A percentile compares a stretch with the other conserved stretches of the same genome.
phyloP scores from a whole-genome alignment of 2,113 vertebrate species.

The Ictalurus furcatus region DNA sequence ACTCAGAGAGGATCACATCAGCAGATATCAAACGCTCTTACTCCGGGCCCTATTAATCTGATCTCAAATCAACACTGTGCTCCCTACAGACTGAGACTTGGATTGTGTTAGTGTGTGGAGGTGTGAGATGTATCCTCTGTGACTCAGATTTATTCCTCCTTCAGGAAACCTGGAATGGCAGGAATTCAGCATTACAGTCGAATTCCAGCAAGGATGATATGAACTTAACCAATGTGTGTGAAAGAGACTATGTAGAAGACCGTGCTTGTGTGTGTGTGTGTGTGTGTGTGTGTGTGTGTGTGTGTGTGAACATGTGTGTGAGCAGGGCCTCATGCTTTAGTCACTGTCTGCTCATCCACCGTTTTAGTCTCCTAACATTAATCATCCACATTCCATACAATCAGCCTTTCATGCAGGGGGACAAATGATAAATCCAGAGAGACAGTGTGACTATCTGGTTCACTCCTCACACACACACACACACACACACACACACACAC shows the following conservation, averaged over 20 bases:
- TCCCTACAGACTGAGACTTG: not conserved
- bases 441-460: conserved; percentile 32
- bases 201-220: not conserved
- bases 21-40: not conserved
- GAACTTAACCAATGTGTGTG: conserved; percentile 6
- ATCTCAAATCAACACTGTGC: conserved; percentile 3
- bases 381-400: conserved; percentile 48
- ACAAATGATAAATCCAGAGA: conserved; percentile 43
- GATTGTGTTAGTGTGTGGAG: not conserved
- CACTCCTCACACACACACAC: not conserved
- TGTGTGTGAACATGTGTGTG: not conserved
- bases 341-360: conserved; percentile 42
- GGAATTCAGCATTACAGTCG: conserved; percentile 28
- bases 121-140: not conserved
- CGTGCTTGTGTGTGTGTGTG: not conserved
- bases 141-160: conserved; percentile 18
- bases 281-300: not conserved
- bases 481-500: not conserved
- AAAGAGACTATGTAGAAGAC: not conserved
- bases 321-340: conserved; percentile 28
- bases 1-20: not conserved
- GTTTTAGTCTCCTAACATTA: conserved; percentile 36
- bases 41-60: not conserved
- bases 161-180: conserved; percentile 35
- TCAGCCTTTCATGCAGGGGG: conserved; percentile 46